phyloP scores from a whole-genome alignment of 2,888 invertebrate genomes.

The Leptinotarsa tumamoca region DNA sequence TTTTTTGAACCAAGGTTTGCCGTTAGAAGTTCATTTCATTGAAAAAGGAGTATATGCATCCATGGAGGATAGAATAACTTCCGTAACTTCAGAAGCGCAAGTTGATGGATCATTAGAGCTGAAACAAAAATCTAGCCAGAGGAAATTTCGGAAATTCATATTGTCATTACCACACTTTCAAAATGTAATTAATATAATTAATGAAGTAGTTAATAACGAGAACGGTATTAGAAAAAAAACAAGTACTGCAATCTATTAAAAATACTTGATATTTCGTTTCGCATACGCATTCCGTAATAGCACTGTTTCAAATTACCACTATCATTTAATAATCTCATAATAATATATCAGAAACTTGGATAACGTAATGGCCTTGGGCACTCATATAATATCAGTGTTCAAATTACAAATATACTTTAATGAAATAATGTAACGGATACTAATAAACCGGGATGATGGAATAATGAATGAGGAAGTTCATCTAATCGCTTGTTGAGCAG shows the following conservation, averaged over 20 bases:
- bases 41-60: too few relatives aligned
- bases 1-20: too few relatives aligned
- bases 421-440: neutral
- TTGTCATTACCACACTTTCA: neutral
- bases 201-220: neutral
- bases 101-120: too few relatives aligned
- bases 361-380: constrained; percentile 16
- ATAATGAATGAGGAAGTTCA: neutral
- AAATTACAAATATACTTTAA: neutral
- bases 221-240: constrained; percentile 3
- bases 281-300: constrained; percentile 12
- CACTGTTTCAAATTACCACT: constrained; percentile 16
- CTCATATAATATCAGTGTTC: constrained; percentile 1
- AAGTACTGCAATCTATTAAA: neutral
- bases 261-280: constrained; percentile 14
- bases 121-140: too few relatives aligned
- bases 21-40: too few relatives aligned
- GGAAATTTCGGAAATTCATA: neutral
- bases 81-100: too few relatives aligned
- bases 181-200: constrained; percentile 3
- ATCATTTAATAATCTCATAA: constrained; percentile 18
- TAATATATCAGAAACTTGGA: constrained; percentile 15
- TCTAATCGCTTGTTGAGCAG: too few relatives aligned
- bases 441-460: neutral
- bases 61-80: too few relatives aligned